Conservation (phyloP, 1,140 invertebrate genomes). For the Trichomalopsis sarcophagae region DNA sequence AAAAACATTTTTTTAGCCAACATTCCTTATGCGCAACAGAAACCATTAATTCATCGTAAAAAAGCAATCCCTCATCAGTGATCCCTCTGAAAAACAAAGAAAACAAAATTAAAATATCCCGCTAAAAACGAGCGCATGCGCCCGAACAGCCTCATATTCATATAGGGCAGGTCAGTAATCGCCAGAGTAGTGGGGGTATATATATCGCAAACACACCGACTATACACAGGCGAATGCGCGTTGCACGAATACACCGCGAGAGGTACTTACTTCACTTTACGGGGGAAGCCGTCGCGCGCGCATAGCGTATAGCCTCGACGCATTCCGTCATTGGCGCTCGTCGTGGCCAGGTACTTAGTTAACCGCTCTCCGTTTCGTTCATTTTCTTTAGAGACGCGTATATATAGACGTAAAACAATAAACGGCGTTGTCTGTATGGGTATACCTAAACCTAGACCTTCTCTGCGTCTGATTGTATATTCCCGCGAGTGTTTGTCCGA, state of each 20-base stretch:
- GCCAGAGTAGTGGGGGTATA: too few relatives aligned
- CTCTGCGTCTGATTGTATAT: too few relatives aligned
- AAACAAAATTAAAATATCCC: neutral
- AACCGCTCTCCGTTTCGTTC: neutral
- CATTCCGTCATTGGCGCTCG: slow-evolving; percentile 50
- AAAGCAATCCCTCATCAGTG: too few relatives aligned
- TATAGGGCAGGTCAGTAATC: slow-evolving; percentile 40
- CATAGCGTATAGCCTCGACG: slow-evolving; percentile 4
- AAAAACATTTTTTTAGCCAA: too few relatives aligned
- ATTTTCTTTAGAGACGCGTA: neutral
- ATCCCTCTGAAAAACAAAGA: too few relatives aligned
- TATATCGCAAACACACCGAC: too few relatives aligned
- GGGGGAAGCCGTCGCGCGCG: neutral
- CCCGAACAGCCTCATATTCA: neutral
- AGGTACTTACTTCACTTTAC: too few relatives aligned
- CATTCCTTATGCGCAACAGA: too few relatives aligned
- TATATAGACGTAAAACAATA: neutral
- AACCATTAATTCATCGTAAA: too few relatives aligned
- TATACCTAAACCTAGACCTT: neutral
- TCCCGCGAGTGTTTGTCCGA: neutral
- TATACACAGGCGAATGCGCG: neutral
- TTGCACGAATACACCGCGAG: neutral
- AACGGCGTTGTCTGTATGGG: neutral
- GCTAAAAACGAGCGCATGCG: neutral
- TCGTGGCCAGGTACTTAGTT: slow-evolving; percentile 39